These are phyloP conservation scores for Macropis europaea DNA, from an alignment of 2,888 invertebrate genomes.

Conservation along the genomic window DNA sequence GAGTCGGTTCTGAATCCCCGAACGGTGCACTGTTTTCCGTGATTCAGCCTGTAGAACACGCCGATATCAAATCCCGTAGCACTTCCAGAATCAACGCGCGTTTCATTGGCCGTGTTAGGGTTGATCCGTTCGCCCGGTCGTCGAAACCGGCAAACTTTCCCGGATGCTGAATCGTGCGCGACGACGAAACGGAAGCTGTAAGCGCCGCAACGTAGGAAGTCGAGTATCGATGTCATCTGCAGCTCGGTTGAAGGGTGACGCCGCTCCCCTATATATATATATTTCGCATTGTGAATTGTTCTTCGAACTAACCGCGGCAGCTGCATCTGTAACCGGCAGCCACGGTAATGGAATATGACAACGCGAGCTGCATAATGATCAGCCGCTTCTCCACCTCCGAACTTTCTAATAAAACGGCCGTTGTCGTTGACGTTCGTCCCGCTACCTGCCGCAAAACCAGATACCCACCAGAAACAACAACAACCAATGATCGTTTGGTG, in stretches of 20 bases:
- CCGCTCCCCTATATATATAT: constrained; percentile 50
- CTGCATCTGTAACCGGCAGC: constrained; percentile 75
- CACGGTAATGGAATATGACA: constrained; percentile 77
- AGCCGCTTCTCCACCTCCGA: constrained; percentile 64
- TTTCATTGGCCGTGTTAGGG: constrained; percentile 11
- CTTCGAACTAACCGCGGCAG: constrained; percentile 69
- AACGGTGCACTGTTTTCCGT: too few species aligned
- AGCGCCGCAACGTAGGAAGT: constrained; percentile 48
- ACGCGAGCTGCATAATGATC: constrained; percentile 75
- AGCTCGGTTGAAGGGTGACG: constrained; percentile 68
- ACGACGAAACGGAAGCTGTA: constrained; percentile 19
- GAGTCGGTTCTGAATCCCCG: too few species aligned
- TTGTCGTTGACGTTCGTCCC: constrained; percentile 61
- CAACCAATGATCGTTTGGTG: constrained; percentile 7
- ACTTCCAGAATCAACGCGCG: not conserved
- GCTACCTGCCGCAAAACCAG: not conserved
- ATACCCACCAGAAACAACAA: not conserved
- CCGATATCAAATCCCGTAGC: not conserved
- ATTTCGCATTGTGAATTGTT: constrained; percentile 74
- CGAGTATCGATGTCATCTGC: constrained; percentile 76
- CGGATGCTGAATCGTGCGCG: constrained; percentile 43
- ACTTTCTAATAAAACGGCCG: constrained; percentile 73
- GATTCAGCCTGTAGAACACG: too few species aligned
- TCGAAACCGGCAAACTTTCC: constrained; percentile 42
- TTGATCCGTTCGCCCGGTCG: constrained; percentile 13